Conservation (phyloP, 2,797 vertebrate species). For the Caiman crocodilus region DNA sequence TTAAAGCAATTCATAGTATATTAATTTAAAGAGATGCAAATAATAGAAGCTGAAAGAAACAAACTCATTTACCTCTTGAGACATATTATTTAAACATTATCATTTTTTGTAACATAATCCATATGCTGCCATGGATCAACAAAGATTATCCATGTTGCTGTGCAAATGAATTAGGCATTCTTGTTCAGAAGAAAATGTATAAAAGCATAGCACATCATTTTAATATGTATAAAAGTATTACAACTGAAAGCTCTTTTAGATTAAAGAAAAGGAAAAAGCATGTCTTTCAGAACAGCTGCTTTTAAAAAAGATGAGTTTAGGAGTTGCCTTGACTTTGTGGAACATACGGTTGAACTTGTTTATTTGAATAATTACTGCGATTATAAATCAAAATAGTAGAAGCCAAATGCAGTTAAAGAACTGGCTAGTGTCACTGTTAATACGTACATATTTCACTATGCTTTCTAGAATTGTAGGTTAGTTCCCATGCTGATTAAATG, state of each 20-base stretch:
- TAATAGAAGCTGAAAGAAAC: conserved; percentile 34
- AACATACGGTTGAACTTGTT: neutral
- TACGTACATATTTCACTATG: accelerated
- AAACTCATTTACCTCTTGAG: conserved; percentile 57
- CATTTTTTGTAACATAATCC: conserved; percentile 37
- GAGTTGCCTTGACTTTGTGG: neutral
- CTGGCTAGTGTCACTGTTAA: accelerated
- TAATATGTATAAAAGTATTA: neutral
- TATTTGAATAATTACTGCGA: neutral
- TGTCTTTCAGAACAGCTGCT: neutral
- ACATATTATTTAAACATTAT: conserved; percentile 57
- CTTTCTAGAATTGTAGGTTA: neutral
- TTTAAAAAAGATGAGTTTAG: conserved; percentile 3
- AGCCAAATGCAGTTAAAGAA: neutral
- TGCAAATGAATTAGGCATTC: conserved; percentile 37
- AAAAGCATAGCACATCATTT: neutral
- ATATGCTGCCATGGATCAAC: neutral
- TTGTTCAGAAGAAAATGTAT: conserved; percentile 7
- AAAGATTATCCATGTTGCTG: conserved; percentile 16
- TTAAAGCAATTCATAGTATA: conserved; percentile 14
- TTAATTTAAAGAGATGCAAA: conserved; percentile 41
- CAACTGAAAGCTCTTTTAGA: neutral
- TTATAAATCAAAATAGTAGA: neutral
- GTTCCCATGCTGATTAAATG: neutral
- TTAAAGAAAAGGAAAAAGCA: neutral